Conservation (phyloP, 2,888 invertebrate species). For the Rapana venosa region DNA sequence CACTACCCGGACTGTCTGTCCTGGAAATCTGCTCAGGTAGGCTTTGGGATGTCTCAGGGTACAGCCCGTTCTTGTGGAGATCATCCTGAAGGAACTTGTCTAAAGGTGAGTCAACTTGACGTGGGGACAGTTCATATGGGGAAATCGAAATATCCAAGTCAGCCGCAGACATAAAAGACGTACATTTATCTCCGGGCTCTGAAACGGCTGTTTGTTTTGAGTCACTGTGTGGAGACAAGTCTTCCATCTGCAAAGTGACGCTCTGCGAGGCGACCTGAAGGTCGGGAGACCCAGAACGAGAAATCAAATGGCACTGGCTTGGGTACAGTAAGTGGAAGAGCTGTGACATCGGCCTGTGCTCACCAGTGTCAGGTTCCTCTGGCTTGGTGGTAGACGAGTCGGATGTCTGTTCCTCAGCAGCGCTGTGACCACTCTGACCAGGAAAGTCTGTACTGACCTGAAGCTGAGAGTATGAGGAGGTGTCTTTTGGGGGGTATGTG, state of each 20-base stretch:
- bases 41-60: not conserved
- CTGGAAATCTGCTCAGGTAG: not conserved
- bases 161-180: not conserved
- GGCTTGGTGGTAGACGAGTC: not conserved
- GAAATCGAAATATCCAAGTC: not conserved
- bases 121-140: not conserved
- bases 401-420: not conserved
- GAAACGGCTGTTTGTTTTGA: not conserved
- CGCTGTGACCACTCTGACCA: not conserved
- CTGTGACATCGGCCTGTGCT: not conserved
- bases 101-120: not conserved
- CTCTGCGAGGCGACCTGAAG: not conserved
- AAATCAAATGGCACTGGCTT: not conserved
- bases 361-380: not conserved
- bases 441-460: not conserved
- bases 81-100: not conserved
- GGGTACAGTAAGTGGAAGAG: not conserved
- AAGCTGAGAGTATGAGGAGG: not conserved
- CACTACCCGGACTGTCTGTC: not conserved
- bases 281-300: not conserved
- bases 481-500: not conserved
- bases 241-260: not conserved
- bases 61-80: not conserved
- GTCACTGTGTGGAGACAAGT: not conserved
- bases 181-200: not conserved